Base-by-base conservation (phyloP, 2,888 invertebrate species). In the Phyllotreta cruciferae region DNA sequence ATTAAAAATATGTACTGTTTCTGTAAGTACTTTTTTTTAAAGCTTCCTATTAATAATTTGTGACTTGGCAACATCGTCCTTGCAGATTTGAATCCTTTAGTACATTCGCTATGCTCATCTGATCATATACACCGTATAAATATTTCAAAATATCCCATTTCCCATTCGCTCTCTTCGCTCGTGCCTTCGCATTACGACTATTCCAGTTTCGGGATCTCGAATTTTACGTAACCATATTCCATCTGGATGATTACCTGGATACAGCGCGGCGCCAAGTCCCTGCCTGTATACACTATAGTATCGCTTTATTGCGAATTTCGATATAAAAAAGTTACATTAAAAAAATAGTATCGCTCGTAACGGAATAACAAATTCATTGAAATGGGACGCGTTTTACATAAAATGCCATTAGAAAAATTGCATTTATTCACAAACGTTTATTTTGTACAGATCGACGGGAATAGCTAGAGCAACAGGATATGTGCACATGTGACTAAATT, bases 141-240 rank as follows among this genome's bases (percentile, higher is more conserved):
- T 10, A 44, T 44, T n/a, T 11, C 44, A 44, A 44, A 44, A 44
- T 24, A 44, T 44, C 41, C 14, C 10, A 11, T 7, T 13, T 11
- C 4, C 44, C 14, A 3, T 44, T 11, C 1, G 8, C 6, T 14
- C 14, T 1, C 44, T 10, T 13, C 14, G 14, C 7, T 44, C 34
- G 8, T 36, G 49, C 49, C 49, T 5, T 45, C 14, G 14, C 37
- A 44, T n/a, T 13, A 41, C 35, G 14, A 38, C 24, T 45, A 56
- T 45, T 35, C 36, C 49, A 35, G 35, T 49, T 49, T 56, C 56
- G 44, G 45, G 45, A 56, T 56, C 56, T 44, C 42, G 44, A 62
- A 56, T 56, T 37, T 24, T 37, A 45, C 49, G 47, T 56, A 62
- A 62, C 62, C 56, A 36, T 62, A 56, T 62, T 50, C 56, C 50